Evolutionary conservation across 2,113 vertebrate species (phyloP).

Genomic region (Colaptes auratus): DNA sequence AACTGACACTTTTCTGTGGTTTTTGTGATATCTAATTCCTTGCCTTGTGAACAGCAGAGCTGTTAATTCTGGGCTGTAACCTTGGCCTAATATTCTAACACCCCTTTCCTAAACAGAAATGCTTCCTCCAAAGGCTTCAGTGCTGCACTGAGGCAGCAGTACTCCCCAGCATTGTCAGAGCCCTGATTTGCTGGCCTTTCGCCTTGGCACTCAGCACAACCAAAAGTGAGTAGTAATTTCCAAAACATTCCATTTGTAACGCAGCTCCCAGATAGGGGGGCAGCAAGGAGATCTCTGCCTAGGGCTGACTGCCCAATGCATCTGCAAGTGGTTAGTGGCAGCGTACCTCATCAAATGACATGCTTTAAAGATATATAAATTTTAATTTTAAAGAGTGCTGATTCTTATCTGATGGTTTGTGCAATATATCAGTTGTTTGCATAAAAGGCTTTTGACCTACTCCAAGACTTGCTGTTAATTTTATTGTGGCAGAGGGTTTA

Average conservation of each 20-base stretch:
- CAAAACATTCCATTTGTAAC: not conserved
- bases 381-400: not conserved
- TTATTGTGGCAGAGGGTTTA: not conserved
- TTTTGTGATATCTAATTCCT: not conserved
- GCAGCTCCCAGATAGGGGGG: not conserved
- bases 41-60: not conserved
- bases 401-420: not conserved
- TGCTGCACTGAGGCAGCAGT: not conserved
- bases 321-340: not conserved
- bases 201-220: fast-evolving
- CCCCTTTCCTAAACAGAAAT: not conserved
- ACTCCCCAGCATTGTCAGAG: fast-evolving
- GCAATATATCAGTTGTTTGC: not conserved
- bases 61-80: not conserved
- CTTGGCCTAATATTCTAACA: not conserved
- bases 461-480: not conserved
- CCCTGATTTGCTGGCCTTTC: not conserved
- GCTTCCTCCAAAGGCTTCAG: not conserved
- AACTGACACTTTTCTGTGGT: fast-evolving
- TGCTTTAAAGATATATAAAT: not conserved
- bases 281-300: not conserved
- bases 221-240: not conserved
- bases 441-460: not conserved
- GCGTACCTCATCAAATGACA: not conserved
- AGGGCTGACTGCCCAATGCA: fast-evolving